Evolutionary conservation across 2,888 invertebrate genomes (phyloP).

Genomic region (Ellobium chinense): DNA sequence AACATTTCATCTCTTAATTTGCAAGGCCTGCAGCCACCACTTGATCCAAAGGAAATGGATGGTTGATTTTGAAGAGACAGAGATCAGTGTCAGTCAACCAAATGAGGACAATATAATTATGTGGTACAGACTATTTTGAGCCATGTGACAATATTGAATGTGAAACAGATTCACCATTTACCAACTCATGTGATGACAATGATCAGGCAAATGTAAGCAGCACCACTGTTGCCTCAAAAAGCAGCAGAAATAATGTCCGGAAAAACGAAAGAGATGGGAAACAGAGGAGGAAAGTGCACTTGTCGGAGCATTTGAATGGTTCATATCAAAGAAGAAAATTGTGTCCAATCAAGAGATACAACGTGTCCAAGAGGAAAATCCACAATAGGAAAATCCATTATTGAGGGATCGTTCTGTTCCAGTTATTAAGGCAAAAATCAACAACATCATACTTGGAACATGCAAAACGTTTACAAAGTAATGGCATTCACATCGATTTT

Average conservation of each 20-base stretch:
- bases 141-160: not conserved
- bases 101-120: too few relatives aligned
- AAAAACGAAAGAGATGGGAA: constrained; percentile 1
- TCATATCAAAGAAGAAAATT: not conserved
- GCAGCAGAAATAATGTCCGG: not conserved
- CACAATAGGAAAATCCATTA: too few relatives aligned
- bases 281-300: not conserved
- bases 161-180: too few relatives aligned
- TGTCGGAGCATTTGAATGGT: not conserved
- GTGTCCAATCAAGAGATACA: not conserved
- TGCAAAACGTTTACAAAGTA: too few relatives aligned
- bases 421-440: constrained; percentile 11
- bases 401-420: not conserved
- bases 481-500: too few relatives aligned
- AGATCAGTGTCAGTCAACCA: too few relatives aligned
- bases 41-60: too few relatives aligned
- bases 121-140: not conserved
- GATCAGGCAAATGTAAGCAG: too few relatives aligned
- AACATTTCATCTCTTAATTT: constrained; percentile 37
- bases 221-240: too few relatives aligned
- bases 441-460: constrained; percentile 17
- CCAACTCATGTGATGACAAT: too few relatives aligned
- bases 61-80: too few relatives aligned
- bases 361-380: not conserved
- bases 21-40: constrained; percentile 27